Base-by-base conservation (phyloP, 2,797 vertebrate species). In the Acropternis orthonyx region DNA sequence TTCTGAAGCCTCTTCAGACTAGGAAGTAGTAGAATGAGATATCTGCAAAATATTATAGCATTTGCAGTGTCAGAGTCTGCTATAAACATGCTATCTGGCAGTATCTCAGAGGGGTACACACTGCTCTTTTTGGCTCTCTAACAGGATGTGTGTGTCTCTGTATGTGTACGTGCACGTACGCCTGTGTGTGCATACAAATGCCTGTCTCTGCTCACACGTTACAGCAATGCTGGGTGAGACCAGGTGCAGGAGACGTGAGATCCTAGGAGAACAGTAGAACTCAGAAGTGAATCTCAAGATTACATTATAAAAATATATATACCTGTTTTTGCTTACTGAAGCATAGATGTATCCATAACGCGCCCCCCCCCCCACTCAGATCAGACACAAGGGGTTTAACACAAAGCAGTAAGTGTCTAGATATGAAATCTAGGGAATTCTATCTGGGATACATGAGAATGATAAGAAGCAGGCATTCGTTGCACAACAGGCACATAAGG, bases 1-100 rank as follows among this genome's bases (percentile, higher is more conserved):
- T 82, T 14, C 11, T 88, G 65, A 90, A 90, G 63, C n/a, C 72
- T 67, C 44, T 83, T 46, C 37, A 80, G 44, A 85, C 36, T 10
- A 67, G n/a, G 43, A 59, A 67, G 32, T 12, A 77, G n/a, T 26
- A 80, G 75, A 88, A 72, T n/a, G 4, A 84, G 78, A 72, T 68
- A 44, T 54, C 62, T 65, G 13, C 7, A 84, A 61, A 84, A 68
- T 66, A 59, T 73, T 73, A 34, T 1, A 58, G 22, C 5, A 5
- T 68, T 88, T 84, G 32, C 41, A 77, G 18, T 32, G 46, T 46
- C 30, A 89, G 65, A 80, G 65, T 83, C 61, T 85, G 36, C n/a
- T 62, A 13, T 48, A 92, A 85, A 46, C 3, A 0, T 18, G 56
- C 7, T 66, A 14, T 12, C 26, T 37, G 44, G 48, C 56, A 61